Base-by-base conservation (phyloP, 2,888 invertebrate genomes). In the Rhyacophila evoluta region DNA sequence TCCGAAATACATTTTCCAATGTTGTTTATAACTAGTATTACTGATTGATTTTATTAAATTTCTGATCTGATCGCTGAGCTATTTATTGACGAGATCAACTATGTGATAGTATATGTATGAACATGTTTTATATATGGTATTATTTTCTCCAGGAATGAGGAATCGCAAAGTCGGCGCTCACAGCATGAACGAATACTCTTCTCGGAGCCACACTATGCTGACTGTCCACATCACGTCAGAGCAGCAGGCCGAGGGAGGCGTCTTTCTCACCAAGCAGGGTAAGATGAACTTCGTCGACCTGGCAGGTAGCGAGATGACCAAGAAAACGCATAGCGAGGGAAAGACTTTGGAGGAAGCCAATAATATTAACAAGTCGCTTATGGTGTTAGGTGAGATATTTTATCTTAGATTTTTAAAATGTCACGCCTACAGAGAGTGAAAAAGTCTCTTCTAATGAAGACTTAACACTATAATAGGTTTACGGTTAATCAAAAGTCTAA, bases 241-340 rank as follows among this genome's bases (percentile, higher is more conserved):
- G 85, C 92, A 94, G 84, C 94, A 94, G 85, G 93, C 94, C 29
- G 94, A 94, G 84, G 93, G 93, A 81, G 95, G 95, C 68, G 94
- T 97, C 68, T 96, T 95, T 84, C 93, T 97, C 83, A 95, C 97
- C 37, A 94, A 96, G 83, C 95, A 97, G 84, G 98, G 98, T 28
- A 98, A 98, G 89, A 94, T 98, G 76, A 97, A 97, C 88, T 97
- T 98, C 86, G 98, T 98, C 5, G 98, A 98, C 87, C 89, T 98
- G 79, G 98, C 98, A 0, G 98, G 98, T n/a, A 97, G 97, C 84
- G 98, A 98, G 88, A 96, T 98, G 93, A 97, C 97, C 2, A 98
- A 97, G 85, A 95, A 95, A 86, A 98, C 96, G 0, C 93, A 94
- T 83, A 96, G 95, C 85, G 95, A 94, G 84, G 97, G 95, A 72